These are phyloP conservation scores for Laothoe populi DNA, from an alignment of 2,888 invertebrate genomes.

Conservation along the genomic window DNA sequence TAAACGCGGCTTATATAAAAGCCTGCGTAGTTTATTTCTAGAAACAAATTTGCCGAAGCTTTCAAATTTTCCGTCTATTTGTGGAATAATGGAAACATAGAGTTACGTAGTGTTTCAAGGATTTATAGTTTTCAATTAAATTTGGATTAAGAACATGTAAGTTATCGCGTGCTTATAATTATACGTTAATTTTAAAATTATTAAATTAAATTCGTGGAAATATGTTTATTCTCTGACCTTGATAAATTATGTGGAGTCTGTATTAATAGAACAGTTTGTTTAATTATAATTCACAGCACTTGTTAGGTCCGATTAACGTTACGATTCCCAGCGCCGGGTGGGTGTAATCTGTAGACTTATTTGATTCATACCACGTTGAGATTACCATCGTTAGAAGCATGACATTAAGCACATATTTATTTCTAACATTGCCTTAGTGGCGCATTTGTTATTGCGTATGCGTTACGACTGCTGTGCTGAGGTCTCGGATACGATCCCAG, in stretches of 20 bases:
- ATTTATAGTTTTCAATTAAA: constrained; percentile 10
- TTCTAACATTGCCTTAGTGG: too few species aligned
- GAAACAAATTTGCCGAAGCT: constrained; percentile 9
- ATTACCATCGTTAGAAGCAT: too few species aligned
- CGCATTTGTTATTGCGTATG: too few species aligned
- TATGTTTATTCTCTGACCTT: background rate
- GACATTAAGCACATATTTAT: too few species aligned
- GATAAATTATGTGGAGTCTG: background rate
- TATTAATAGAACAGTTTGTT: too few species aligned
- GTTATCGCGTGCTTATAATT: background rate
- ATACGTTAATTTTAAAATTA: background rate
- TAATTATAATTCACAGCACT: too few species aligned
- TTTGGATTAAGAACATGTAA: background rate
- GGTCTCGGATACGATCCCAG: too few species aligned
- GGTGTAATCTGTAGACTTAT: too few species aligned
- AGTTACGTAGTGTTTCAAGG: constrained; percentile 3
- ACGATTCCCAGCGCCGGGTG: too few species aligned
- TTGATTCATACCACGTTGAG: too few species aligned
- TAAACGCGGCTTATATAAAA: background rate
- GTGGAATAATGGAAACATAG: background rate
- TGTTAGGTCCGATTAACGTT: too few species aligned
- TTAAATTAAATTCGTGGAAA: background rate
- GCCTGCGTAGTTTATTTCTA: background rate
- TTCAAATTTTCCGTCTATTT: constrained; percentile 7
- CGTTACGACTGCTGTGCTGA: too few species aligned